These are phyloP conservation scores for Tonatia bakeri DNA, from an alignment of 2,113 vertebrate genomes.

Conservation along the genomic window DNA sequence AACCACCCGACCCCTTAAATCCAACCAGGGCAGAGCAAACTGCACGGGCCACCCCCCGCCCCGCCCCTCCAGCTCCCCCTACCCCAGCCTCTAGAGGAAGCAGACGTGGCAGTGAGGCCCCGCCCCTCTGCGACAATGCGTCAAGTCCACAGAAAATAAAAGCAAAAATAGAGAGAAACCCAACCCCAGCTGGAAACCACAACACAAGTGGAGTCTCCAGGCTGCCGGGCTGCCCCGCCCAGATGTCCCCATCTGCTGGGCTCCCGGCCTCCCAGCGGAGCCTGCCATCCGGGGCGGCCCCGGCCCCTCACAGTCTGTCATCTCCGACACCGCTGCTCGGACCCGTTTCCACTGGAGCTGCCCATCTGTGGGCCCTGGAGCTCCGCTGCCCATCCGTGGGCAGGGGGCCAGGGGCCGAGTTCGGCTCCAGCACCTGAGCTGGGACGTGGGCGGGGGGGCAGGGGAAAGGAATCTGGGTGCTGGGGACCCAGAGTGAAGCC, in stretches of 20 bases:
- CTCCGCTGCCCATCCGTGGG: not conserved
- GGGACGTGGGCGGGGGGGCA: rapidly evolving
- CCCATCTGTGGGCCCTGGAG: constrained; percentile 13
- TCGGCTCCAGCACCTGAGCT: not conserved
- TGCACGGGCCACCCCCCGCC: no score
- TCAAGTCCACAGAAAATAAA: not conserved
- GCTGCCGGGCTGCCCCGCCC: constrained; percentile 46
- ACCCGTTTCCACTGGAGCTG: constrained; percentile 33
- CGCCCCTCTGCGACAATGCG: not conserved
- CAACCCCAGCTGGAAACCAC: not conserved
- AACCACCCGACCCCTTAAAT: not conserved
- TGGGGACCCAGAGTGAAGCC: not conserved
- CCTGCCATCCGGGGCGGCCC: constrained; percentile 34
- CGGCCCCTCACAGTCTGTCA: constrained; percentile 57
- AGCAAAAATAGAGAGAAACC: not conserved
- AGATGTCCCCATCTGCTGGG: constrained; percentile 54
- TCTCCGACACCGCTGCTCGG: constrained; percentile 50
- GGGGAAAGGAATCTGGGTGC: not conserved
- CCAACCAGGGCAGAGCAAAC: not conserved
- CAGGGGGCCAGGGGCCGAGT: not conserved
- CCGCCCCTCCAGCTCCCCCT: no score
- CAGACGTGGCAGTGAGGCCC: not conserved
- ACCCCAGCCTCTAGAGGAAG: not conserved
- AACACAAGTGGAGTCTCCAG: not conserved
- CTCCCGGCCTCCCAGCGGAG: constrained; percentile 37